These are phyloP conservation scores for Onthophagus sagittarius DNA, from an alignment of 2,888 invertebrate species.

Conservation along the genomic window DNA sequence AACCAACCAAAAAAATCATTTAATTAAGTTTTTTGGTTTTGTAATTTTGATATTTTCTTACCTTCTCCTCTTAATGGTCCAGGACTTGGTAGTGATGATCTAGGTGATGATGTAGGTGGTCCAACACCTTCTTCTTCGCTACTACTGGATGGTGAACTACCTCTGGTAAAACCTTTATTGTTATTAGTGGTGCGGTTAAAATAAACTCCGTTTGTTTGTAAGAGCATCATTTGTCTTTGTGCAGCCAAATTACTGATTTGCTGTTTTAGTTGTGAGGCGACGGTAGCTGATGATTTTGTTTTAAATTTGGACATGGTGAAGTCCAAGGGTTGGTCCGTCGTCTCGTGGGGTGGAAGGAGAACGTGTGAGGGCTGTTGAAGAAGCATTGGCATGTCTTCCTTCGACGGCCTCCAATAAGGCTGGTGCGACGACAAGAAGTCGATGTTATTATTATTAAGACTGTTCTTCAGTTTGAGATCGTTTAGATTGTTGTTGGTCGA, in stretches of 20 bases:
- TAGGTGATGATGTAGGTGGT: conserved; percentile 41
- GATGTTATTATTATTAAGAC: conserved; percentile 54
- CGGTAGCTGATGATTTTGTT: conserved; percentile 42
- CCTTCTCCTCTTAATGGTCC: conserved; percentile 41
- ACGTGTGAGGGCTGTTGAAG: conserved; percentile 52
- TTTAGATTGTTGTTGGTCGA: conserved; percentile 38
- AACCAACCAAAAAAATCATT: too few relatives aligned
- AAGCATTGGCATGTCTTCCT: conserved; percentile 59
- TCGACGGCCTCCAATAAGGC: conserved; percentile 38
- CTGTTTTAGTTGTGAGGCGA: conserved; percentile 45
- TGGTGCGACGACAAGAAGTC: conserved; percentile 45
- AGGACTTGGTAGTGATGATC: conserved; percentile 44
- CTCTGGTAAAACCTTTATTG: conserved; percentile 41
- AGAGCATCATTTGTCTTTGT: conserved; percentile 47
- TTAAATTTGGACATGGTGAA: conserved; percentile 65
- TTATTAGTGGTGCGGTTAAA: conserved; percentile 43
- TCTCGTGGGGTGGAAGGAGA: conserved; percentile 49
- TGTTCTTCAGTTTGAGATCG: conserved; percentile 45
- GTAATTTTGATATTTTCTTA: conserved; percentile 1
- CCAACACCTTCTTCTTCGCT: conserved; percentile 51
- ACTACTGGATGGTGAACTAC: conserved; percentile 47
- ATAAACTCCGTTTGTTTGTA: conserved; percentile 46
- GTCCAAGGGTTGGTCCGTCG: conserved; percentile 65
- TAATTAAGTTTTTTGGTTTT: not conserved
- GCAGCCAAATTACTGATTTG: conserved; percentile 38